Evolutionary conservation across 2,797 vertebrate species (phyloP), one percentile per base, ranked within the genome.

Genomic region (Pelobates cultripes): DNA sequence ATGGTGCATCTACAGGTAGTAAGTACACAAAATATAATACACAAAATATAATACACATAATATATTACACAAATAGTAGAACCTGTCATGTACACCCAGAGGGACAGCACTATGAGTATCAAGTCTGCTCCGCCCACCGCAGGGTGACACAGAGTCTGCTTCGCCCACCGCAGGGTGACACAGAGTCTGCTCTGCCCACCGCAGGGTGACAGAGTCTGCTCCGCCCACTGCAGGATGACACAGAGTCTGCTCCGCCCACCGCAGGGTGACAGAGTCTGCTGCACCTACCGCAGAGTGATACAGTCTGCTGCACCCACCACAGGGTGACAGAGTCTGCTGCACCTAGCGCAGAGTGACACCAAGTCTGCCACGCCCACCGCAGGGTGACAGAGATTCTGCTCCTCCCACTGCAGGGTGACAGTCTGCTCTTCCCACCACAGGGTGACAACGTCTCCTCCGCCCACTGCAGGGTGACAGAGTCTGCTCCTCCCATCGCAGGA

Each of bases 11-110:
- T 3, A 2, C 3, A 70, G 13, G 42, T 10, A 43, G 68, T 14
- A 14, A 55, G 13, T 70, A 61, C 66, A 70, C 66, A 78, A 12
- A 70, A 5, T 42, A 53, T 41, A 40, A 55, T 42, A 73, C 67
- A 69, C 67, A 43, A 5, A 4, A 15, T 3, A 7, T 13, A n/a
- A n/a, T 14, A 3, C 47, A 14, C 7, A 57, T 7, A 57, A 10
- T 4, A 6, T 57, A 6, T 57, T 6, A 14, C 7, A 57, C 55
- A 15, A 57, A 57, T 10, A 51, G 28, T 10, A 15, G 55, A 14
- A 15, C 13, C 3, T 3, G 61, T 43, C 43, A 28, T 47, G 63
- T 61, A 42, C 43, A 77, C 17, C 28, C 28, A 17, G 61, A 40
- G 5, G 17, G 61, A 28, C 15, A 64, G 61, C 61, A 17, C 15